Evolutionary conservation across 2,888 invertebrate species (phyloP).

Genomic region (Eilema depressum): DNA sequence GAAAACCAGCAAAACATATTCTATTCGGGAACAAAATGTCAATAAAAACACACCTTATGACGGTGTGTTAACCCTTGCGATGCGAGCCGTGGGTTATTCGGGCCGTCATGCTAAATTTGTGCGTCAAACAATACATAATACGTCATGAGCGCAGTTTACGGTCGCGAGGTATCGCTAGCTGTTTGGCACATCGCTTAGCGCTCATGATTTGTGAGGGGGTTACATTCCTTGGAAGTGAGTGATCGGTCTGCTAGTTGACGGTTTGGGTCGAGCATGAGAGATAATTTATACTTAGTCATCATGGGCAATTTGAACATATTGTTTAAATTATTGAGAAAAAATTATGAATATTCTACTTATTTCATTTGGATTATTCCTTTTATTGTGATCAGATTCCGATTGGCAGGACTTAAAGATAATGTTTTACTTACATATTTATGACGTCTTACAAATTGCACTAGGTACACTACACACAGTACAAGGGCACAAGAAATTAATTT

Average conservation of each 20-base stretch:
- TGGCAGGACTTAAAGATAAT: too few species aligned
- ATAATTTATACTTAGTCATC: background rate
- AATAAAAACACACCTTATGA: constrained; percentile 48
- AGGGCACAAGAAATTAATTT: too few species aligned
- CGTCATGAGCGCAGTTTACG: constrained; percentile 78
- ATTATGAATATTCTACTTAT: too few species aligned
- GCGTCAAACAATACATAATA: constrained; percentile 77
- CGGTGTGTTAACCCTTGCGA: constrained; percentile 43
- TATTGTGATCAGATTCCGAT: too few species aligned
- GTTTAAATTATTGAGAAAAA: background rate
- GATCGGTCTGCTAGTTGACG: constrained; percentile 20
- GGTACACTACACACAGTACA: too few species aligned
- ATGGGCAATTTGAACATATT: background rate
- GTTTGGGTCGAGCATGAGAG: background rate
- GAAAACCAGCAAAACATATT: constrained; percentile 30
- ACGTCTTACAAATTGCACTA: too few species aligned
- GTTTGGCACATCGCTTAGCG: constrained; percentile 79
- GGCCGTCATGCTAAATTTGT: constrained; percentile 56
- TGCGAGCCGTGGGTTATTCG: constrained; percentile 29
- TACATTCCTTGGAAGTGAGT: constrained; percentile 58
- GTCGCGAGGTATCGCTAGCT: constrained; percentile 79
- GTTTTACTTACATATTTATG: too few species aligned
- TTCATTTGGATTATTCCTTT: too few species aligned
- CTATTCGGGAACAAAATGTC: constrained; percentile 14
- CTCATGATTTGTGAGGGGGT: constrained; percentile 77